Base-by-base conservation (phyloP, 2,888 invertebrate genomes). In the Agonopterix alstromeriana region DNA sequence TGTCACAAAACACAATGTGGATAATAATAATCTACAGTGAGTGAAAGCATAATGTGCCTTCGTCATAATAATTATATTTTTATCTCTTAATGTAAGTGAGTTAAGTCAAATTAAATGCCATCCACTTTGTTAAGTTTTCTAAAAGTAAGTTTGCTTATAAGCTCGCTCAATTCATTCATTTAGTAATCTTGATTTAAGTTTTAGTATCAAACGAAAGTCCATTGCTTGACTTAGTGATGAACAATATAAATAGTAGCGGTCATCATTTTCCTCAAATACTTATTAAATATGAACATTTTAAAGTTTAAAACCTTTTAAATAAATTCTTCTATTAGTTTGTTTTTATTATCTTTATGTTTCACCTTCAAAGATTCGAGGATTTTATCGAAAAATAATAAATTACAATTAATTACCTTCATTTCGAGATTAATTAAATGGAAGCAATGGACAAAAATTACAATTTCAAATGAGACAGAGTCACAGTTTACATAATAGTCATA, bases 81-180 rank as follows among this genome's bases (percentile, higher is more conserved):
- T 73, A 72, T 75, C 73, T 76, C 65, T 73, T 75, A 78, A 64
- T 74, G 47, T 88, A 87, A 87, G 87, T 81, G 82, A 78, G 85
- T 84, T 88, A 88, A 88, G 88, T 88, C 87, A 87, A 83, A 82
- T 83, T 82, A 83, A 85, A 88, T 88, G 88, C 88, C 88, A 88
- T 88, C 87, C 87, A 87, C 82, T 86, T 87, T 86, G 87, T 87
- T 88, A 86, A 88, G 87, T 86, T 88, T 86, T 86, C 74, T 80
- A 75, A 77, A 74, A 70, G 65, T 85, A 83, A 86, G 50, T 53
- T 50, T 50, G 47, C 43, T 72, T 77, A 72, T 85, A 86, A 85
- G 84, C 77, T 84, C 82, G 87, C 87, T 88, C 87, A 88, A 88
- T 83, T 81, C 82, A 82, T 83, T 82, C 79, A 78, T 71, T 75